Percentiles rank a stretch among this genome's conserved stretches.
phyloP scores from a whole-genome alignment of 2,888 invertebrate species.

The Eupeodes luniger region DNA sequence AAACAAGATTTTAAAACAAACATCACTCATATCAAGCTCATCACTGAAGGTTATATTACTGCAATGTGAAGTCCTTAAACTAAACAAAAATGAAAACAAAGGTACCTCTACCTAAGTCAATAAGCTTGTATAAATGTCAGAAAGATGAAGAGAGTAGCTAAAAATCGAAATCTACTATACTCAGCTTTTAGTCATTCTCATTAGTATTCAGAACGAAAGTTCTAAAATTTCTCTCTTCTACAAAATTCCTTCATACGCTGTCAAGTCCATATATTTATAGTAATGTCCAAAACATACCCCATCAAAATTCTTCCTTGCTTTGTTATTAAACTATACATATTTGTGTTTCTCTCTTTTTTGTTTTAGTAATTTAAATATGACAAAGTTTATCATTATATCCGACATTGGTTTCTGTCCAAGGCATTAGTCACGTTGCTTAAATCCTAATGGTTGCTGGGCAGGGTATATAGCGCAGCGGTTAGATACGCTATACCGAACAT shows the following conservation, averaged over 20 bases:
- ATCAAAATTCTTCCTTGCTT: background rate
- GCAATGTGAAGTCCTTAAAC: background rate
- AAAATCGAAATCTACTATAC: background rate
- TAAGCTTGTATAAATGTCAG: background rate
- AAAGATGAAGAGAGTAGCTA: background rate
- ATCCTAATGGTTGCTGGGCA: conserved; percentile 15
- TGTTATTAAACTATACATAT: background rate
- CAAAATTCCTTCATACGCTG: conserved; percentile 6
- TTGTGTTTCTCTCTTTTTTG: background rate
- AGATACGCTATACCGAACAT: background rate
- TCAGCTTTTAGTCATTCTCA: background rate
- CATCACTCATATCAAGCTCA: background rate
- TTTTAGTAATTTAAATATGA: conserved; percentile 15
- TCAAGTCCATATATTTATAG: background rate
- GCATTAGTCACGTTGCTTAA: conserved; percentile 30
- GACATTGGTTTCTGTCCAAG: conserved; percentile 25
- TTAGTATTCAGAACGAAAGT: background rate
- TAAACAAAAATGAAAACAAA: background rate
- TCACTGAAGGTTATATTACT: background rate
- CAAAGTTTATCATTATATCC: conserved; percentile 49
- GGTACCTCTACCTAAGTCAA: background rate
- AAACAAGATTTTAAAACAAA: background rate
- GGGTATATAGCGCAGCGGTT: background rate
- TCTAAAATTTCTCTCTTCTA: background rate
- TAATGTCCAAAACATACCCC: background rate